These are phyloP conservation scores for Diploptera punctata DNA, from an alignment of 2,888 invertebrate species.

Conservation along the genomic window DNA sequence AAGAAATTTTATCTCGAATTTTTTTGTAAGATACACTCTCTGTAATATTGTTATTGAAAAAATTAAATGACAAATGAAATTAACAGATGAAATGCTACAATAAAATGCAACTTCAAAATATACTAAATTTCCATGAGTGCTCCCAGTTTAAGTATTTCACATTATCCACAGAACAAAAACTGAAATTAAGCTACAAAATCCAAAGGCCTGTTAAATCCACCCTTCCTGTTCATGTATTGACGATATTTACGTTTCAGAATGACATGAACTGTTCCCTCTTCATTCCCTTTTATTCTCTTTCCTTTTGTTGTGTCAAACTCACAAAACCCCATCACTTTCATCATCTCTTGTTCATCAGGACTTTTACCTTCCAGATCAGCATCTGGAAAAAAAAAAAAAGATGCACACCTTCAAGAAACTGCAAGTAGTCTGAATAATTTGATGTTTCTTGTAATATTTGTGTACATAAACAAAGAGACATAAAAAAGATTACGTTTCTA, in stretches of 20 bases:
- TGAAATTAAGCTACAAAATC: conserved; percentile 85
- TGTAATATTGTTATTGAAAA: conserved; percentile 23
- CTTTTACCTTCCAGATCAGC: conserved; percentile 91
- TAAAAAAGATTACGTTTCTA: too few species aligned
- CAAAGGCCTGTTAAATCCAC: conserved; percentile 97
- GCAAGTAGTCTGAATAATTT: too few species aligned
- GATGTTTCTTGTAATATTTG: too few species aligned
- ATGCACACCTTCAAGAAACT: too few species aligned
- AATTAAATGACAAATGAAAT: too few species aligned
- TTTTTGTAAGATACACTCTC: conserved; percentile 19
- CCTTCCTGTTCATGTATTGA: conserved; percentile 99
- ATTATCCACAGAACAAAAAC: background rate
- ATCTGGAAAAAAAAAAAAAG: conserved; percentile 61
- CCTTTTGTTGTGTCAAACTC: conserved; percentile 96
- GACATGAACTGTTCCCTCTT: conserved; percentile 93
- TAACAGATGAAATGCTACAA: conserved; percentile 38
- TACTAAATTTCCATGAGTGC: too few species aligned
- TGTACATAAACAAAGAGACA: too few species aligned
- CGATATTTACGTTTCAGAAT: conserved; percentile 95
- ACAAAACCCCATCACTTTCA: conserved; percentile 96
- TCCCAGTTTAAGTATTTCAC: background rate
- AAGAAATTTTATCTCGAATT: conserved; percentile 6
- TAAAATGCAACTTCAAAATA: conserved; percentile 11
- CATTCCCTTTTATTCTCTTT: conserved; percentile 93
- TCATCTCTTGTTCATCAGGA: conserved; percentile 93